Base-by-base conservation (phyloP, 2,797 vertebrate species). In the Clamator glandarius region DNA sequence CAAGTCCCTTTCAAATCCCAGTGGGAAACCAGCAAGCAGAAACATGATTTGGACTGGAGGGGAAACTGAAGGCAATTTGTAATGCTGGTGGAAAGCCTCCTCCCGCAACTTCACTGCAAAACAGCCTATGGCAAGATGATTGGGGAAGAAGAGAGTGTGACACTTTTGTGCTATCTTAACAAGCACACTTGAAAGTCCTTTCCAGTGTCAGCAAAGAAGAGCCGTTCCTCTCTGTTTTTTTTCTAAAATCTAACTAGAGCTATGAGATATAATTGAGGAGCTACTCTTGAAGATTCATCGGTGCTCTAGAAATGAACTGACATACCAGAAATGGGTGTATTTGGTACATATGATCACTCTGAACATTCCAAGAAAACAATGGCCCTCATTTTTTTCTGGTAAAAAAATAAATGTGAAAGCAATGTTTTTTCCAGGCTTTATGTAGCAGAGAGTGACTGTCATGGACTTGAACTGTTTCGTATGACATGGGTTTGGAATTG, bases 1-100 rank as follows among this genome's bases (percentile, higher is more conserved):
- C 55, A 86, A 91, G 42, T 89, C 61, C 15, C 39, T 62, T 91
- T 89, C 46, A 70, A 88, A 87, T 84, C 70, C 67, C 88, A 74
- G 4, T 46, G 78, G 84, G 33, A 92, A 84, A 74, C 66, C 57
- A 82, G 80, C 88, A 79, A 88, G 11, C 61, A 48, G 69, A 69
- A 90, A 36, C 11, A 26, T 78, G 50, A 44, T 58, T 58, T 91
- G 66, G 39, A 66, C 36, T 31, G 66, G 20, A 69, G 15, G 31
- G 31, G 31, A 86, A 77, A 57, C 9, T 24, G 36, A 85, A 64
- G 13, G 36, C 20, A 21, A 66, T 92, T 92, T 76, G 31, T 44
- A 39, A 19, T 62, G 69, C 76, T 90, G 57, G 13, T 59, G 33
- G 31, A 46, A 66, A 92, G 36, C 25, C 21, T 68, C 24, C 50